Base-by-base conservation (phyloP, 2,888 invertebrate genomes). In the Ariolimax columbianus region DNA sequence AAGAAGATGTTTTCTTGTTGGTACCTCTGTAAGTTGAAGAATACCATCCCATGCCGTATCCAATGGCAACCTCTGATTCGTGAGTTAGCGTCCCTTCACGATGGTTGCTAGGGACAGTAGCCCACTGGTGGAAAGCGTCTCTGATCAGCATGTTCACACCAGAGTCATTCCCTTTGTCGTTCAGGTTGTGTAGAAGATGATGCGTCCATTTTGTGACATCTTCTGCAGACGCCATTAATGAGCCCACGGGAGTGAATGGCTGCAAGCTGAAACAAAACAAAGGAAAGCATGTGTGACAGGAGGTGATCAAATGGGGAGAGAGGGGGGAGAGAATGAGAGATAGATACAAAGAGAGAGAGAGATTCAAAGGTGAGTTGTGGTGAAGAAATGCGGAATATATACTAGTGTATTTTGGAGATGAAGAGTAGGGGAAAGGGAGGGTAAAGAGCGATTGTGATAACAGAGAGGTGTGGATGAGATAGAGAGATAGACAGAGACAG, bases 41-140 rank as follows among this genome's bases (percentile, higher is more conserved):
- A 11, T 72, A 77, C 83, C 83, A 84, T 14, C 83, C 83, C 83
- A 84, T 84, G 33, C 83, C 83, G n/a, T 84, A 78, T 23, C 83
- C 83, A 30, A 59, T 9, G 30, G 70, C 38, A 26, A 40, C 43
- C 38, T 78, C 78, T 30, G 68, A 51, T 6, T 51, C 78, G 30
- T 78, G 77, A 59, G 1, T 26, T 30, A 78, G 9, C 17, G 40
- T 19, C 11, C 51, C 63, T 23, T 73, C 77, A 17, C 36, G 55
- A 26, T 59, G 75, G 26, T 33, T 36, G 7, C 9, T 59, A 70
- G 70, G 78, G 33, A 55, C 70, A 59, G 78, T 40, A 78, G 59
- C 59, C 78, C 66, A 84, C 70, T 77, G 38, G 19, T 70, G 75
- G 55, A 84, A 84, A 40, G 83, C 83, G 78, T 84, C 83, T 70